These are phyloP conservation scores for Barypeithes pellucidus DNA, from an alignment of 2,888 invertebrate species.

Conservation along the genomic window DNA sequence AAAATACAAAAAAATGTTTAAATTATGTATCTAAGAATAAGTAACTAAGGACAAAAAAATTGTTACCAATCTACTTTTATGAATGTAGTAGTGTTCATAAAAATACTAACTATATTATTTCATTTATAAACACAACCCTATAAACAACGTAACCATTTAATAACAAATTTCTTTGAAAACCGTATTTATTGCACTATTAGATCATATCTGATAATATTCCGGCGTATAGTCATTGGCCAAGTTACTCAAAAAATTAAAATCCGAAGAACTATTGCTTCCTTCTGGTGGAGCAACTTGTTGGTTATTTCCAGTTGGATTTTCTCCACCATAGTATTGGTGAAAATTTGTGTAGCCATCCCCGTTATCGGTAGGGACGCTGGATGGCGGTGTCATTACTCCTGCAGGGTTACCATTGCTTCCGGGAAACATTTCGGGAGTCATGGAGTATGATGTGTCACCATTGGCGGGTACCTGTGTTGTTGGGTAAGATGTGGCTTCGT, in stretches of 20 bases:
- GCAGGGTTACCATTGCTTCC: constrained; percentile 70
- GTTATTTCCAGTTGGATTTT: constrained; percentile 60
- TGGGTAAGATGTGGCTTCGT: constrained; percentile 74
- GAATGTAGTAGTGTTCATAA: too few species aligned
- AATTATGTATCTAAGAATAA: too few species aligned
- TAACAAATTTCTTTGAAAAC: constrained; percentile 64
- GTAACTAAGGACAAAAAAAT: too few species aligned
- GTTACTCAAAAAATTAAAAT: constrained; percentile 94
- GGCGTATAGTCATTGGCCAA: constrained; percentile 94
- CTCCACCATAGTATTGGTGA: constrained; percentile 78
- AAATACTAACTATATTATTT: neutral
- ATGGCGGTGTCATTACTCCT: constrained; percentile 76
- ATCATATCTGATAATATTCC: constrained; percentile 87
- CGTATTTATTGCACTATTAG: constrained; percentile 62
- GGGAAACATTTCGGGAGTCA: constrained; percentile 71
- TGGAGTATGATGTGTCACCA: constrained; percentile 70
- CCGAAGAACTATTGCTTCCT: constrained; percentile 93
- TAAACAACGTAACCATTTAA: constrained; percentile 55
- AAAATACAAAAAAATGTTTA: too few species aligned
- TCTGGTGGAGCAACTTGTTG: constrained; percentile 75
- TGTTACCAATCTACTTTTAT: too few species aligned
- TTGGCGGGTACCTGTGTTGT: constrained; percentile 68
- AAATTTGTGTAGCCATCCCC: constrained; percentile 80
- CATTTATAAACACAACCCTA: constrained; percentile 9
- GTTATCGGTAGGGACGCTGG: constrained; percentile 75